A percentile compares a stretch with the other conserved stretches of the same genome.
Conservation (phyloP, 2,888 invertebrate genomes). For the Ophion slaviceki region DNA sequence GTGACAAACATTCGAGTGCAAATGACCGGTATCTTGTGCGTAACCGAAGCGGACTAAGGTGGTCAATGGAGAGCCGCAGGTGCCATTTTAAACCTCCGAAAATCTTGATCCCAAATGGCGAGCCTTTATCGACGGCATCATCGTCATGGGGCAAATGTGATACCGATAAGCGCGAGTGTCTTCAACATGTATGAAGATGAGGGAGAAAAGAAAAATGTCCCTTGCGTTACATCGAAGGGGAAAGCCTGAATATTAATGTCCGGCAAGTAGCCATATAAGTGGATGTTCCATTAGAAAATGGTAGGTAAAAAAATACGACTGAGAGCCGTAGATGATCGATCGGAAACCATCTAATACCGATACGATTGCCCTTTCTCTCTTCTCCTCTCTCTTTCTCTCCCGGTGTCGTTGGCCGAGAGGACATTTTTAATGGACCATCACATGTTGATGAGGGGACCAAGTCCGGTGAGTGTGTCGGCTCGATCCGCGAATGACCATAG, state of each 20-base stretch:
- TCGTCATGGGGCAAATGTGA: neutral
- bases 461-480: constrained; percentile 32
- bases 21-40: neutral
- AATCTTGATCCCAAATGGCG: neutral
- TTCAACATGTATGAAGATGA: neutral
- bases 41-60: neutral
- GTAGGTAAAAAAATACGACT: constrained; percentile 18
- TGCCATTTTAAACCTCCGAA: neutral
- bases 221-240: neutral
- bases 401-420: constrained; percentile 55
- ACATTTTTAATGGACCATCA: constrained; percentile 60
- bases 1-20: neutral
- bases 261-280: constrained; percentile 29
- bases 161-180: neutral
- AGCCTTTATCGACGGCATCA: neutral
- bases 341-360: constrained; percentile 48
- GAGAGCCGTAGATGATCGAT: constrained; percentile 55
- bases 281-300: constrained; percentile 42
- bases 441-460: constrained; percentile 44
- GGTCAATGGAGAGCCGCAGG: neutral
- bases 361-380: constrained; percentile 37
- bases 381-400: neutral
- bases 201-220: constrained; percentile 15
- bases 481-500: constrained; percentile 62
- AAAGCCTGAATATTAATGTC: constrained; percentile 37